phyloP scores from a whole-genome alignment of 92 coral and sea anemone species.

The Isaurus tuberculatus region DNA sequence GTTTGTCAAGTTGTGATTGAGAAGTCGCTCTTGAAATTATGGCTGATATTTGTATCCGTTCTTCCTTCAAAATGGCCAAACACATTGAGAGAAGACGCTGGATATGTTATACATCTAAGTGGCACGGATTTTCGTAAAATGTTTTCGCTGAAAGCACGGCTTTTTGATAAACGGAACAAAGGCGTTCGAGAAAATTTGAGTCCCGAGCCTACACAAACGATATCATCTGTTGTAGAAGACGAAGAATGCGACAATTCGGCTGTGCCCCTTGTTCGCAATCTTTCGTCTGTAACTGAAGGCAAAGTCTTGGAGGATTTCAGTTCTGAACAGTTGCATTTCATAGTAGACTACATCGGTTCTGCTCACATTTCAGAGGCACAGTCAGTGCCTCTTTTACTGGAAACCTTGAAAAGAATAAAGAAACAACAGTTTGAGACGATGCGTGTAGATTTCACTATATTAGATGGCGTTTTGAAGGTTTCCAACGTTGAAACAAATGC shows the following conservation, averaged over 20 bases:
- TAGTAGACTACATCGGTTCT: conserved; percentile 95
- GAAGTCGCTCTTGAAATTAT: not conserved
- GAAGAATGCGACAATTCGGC: conserved; percentile 1
- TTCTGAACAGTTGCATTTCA: conserved; percentile 86
- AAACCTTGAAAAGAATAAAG: conserved; percentile 91
- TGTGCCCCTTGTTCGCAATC: conserved; percentile 10
- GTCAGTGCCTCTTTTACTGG: conserved; percentile 88
- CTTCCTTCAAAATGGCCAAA: conserved; percentile 1
- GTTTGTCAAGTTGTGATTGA: conserved; percentile 1
- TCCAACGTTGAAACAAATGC: conserved; percentile 84
- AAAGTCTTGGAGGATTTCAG: conserved; percentile 68
- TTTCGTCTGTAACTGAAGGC: conserved; percentile 59
- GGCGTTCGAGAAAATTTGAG: conserved; percentile 24
- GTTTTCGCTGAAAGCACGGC: conserved; percentile 64
- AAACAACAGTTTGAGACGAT: conserved; percentile 82
- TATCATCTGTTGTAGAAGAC: not conserved
- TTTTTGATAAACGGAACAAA: conserved; percentile 62
- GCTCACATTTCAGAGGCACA: conserved; percentile 94
- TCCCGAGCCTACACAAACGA: conserved; percentile 49
- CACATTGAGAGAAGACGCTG: not conserved
- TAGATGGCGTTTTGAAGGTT: conserved; percentile 92
- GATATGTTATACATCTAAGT: conserved; percentile 30
- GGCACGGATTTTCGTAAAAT: conserved; percentile 45
- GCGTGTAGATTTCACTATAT: conserved; percentile 89
- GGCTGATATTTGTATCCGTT: not conserved